Evolutionary conservation across 2,888 invertebrate species (phyloP), one percentile per base, ranked within the genome.

Genomic region (Coleophora deauratella): DNA sequence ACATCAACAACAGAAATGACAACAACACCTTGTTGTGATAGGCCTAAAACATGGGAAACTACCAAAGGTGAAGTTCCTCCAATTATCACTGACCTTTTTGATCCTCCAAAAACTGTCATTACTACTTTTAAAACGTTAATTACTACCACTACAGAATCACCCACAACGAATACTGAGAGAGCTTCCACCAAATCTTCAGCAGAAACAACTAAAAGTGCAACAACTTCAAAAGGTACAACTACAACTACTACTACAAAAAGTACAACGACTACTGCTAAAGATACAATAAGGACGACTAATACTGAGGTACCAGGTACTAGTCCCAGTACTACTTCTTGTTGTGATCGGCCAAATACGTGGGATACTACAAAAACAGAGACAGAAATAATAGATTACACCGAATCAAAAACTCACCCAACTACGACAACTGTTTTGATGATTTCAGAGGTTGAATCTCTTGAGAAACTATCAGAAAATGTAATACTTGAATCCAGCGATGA

Each of bases 131-230:
- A 36, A 32, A 15, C 35, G 4, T n/a, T 2, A 9, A 31, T 2
- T 10, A 31, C 31, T n/a, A 31, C 31, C 11, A 33, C 14, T 13
- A 40, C 2, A 31, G 13, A 2, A 15, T 35, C 9, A 21, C 10
- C 27, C n/a, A 8, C 35, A n/a, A 12, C 34, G 9, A 44, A 40
- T 7, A 46, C 49, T 13, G 11, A n/a, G 30, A 33, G 11, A 7
- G 9, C 27, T 7, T 11, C 10, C n/a, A 21, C 30, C 11, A 9
- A 28, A n/a, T 12, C 27, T 15, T 9, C 21, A 21, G n/a, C 35
- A 4, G 11, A 9, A 21, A 37, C 37, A 27, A 28, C 37, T 9
- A 11, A n/a, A 28, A 46, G 43, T 2, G 47, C 45, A 13, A 14
- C 40, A 9, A 33, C 30, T 13, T 30, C 37, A n/a, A 15, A 37